These are phyloP conservation scores for Anneissia japonica DNA, from an alignment of 35 echinoderm and acorn worm species.

Conservation along the genomic window DNA sequence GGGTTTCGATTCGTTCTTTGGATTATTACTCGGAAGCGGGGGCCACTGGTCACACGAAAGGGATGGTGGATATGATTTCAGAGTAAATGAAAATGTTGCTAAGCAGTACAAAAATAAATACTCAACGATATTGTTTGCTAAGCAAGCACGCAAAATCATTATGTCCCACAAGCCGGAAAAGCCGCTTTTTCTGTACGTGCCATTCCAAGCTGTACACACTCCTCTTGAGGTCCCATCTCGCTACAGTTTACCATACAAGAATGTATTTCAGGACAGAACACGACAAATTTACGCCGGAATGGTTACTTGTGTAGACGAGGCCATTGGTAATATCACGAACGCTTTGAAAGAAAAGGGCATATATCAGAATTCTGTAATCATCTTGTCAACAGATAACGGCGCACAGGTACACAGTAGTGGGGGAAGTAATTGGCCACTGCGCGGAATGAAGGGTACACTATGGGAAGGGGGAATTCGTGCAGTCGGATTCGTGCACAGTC, in stretches of 20 bases:
- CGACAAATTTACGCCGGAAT: constrained; percentile 80
- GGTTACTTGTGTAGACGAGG: constrained; percentile 75
- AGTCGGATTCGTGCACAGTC: constrained; percentile 67
- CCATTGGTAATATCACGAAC: constrained; percentile 61
- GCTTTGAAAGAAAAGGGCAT: constrained; percentile 59
- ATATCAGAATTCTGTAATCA: constrained; percentile 73
- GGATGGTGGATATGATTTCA: neutral
- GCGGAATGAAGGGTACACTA: constrained; percentile 46
- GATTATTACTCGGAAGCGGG: neutral
- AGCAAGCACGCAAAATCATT: neutral
- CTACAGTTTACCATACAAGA: constrained; percentile 24
- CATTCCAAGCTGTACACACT: constrained; percentile 80
- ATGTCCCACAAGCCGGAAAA: neutral
- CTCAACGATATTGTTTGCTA: neutral
- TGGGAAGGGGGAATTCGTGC: constrained; percentile 75
- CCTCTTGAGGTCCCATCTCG: constrained; percentile 64
- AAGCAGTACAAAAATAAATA: neutral
- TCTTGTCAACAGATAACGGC: constrained; percentile 92
- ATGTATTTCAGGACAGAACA: constrained; percentile 10
- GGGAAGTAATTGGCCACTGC: constrained; percentile 77
- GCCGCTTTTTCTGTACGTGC: constrained; percentile 83
- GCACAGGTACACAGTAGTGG: constrained; percentile 12
- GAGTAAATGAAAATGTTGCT: neutral
- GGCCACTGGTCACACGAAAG: neutral
- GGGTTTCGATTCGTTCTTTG: constrained; percentile 60